phyloP scores from a whole-genome alignment of 2,113 vertebrate species.

The Pachypanchax playfairii region DNA sequence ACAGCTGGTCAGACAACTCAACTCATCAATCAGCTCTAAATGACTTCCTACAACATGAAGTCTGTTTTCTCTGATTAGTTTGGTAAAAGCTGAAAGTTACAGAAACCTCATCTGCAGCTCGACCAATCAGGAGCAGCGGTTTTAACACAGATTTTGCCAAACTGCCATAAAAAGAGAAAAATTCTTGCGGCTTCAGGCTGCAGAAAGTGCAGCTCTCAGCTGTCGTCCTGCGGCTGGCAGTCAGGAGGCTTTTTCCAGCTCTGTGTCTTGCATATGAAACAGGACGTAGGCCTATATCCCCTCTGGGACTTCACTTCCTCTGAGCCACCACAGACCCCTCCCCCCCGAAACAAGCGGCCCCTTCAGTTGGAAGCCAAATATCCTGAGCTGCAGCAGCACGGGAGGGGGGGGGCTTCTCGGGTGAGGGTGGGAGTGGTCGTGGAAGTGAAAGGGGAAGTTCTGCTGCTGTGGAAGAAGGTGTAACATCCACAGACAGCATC shows the following conservation, averaged over 20 bases:
- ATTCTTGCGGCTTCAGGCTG: slow-evolving; percentile 62
- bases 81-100: too few species aligned
- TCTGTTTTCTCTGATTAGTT: too few species aligned
- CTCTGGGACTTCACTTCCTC: slow-evolving; percentile 86
- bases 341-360: slow-evolving; percentile 81
- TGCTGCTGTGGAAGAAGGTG: background rate
- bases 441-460: slow-evolving; percentile 57
- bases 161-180: slow-evolving; percentile 10
- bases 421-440: slow-evolving; percentile 25
- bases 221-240: slow-evolving; percentile 79
- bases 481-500: background rate
- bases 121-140: background rate
- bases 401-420: slow-evolving; percentile 50
- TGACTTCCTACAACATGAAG: too few species aligned
- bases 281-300: slow-evolving; percentile 83
- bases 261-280: slow-evolving; percentile 84
- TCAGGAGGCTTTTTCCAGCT: slow-evolving; percentile 70
- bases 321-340: slow-evolving; percentile 67
- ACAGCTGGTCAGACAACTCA: too few species aligned
- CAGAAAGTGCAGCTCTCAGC: slow-evolving; percentile 79
- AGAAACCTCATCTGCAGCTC: too few species aligned
- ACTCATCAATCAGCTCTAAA: too few species aligned
- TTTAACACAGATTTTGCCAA: slow-evolving; percentile 16
- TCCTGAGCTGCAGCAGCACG: slow-evolving; percentile 70
- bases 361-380: slow-evolving; percentile 87